Conservation (phyloP, 2,888 invertebrate species). For the Pristionchus arcanus region DNA sequence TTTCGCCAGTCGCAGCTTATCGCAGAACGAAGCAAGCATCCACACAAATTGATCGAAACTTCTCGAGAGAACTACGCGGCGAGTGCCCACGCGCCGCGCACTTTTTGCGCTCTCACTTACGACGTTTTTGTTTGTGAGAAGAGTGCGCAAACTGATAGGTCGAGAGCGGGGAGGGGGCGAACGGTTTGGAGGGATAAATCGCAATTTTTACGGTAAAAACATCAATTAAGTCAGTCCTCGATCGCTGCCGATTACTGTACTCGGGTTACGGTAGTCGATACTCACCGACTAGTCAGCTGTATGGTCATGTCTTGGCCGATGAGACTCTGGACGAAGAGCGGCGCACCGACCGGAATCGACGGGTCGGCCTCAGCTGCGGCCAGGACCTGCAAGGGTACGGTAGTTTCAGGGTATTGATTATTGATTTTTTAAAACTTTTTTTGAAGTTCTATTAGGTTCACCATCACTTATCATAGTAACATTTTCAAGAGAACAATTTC, state of each 20-base stretch:
- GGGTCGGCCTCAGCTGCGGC: slow-evolving; percentile 72
- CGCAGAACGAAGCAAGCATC: slow-evolving; percentile 40
- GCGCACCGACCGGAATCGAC: slow-evolving; percentile 74
- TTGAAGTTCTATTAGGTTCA: not conserved
- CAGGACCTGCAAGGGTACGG: slow-evolving; percentile 63
- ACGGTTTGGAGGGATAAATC: not conserved
- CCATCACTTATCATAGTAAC: not conserved
- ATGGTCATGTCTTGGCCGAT: slow-evolving; percentile 63
- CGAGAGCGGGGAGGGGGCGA: not conserved
- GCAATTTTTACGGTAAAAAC: not conserved
- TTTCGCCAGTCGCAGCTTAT: slow-evolving; percentile 37
- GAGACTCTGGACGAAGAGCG: slow-evolving; percentile 75
- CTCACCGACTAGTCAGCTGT: slow-evolving; percentile 58
- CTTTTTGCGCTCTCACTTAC: slow-evolving; percentile 12
- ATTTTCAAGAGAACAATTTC: too few species aligned
- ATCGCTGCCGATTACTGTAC: not conserved
- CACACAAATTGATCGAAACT: slow-evolving; percentile 10
- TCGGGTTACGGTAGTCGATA: not conserved
- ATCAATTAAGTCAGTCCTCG: not conserved
- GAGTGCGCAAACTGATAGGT: slow-evolving; percentile 37
- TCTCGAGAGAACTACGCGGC: slow-evolving; percentile 1
- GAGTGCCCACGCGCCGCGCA: slow-evolving; percentile 8
- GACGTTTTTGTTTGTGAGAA: not conserved
- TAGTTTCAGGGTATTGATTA: too few species aligned
- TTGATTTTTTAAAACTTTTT: not conserved